These are phyloP conservation scores for Platichthys flesus DNA, from an alignment of 2,113 vertebrate species.

Conservation along the genomic window DNA sequence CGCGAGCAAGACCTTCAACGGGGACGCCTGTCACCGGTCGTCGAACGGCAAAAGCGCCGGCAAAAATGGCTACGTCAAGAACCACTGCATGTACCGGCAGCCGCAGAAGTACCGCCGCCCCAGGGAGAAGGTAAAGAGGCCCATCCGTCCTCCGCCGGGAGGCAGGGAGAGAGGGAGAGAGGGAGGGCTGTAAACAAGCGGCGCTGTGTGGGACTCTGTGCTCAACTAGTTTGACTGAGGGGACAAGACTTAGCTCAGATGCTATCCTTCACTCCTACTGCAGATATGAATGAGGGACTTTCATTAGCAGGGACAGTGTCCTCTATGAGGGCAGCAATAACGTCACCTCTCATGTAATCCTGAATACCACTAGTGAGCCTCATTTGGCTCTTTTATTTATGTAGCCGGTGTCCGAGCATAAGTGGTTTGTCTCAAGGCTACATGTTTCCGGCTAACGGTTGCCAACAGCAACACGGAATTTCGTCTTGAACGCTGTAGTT, in stretches of 20 bases:
- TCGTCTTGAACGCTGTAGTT: background rate
- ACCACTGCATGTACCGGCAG: constrained; percentile 72
- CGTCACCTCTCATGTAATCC: background rate
- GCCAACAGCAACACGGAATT: background rate
- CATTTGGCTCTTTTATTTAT: background rate
- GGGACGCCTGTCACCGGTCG: constrained; percentile 70
- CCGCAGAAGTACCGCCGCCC: constrained; percentile 71
- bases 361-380: background rate
- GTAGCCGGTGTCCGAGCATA: accelerated
- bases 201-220: background rate
- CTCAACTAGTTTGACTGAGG: background rate
- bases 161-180: too few species aligned
- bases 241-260: background rate
- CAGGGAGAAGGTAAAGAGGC: constrained; percentile 79
- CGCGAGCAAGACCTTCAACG: constrained; percentile 75
- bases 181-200: constrained; percentile 5
- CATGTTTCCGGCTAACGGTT: background rate
- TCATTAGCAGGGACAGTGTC: background rate
- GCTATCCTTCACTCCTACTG: background rate
- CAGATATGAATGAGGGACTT: background rate
- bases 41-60: constrained; percentile 63
- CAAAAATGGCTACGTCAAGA: constrained; percentile 82
- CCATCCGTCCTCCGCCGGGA: constrained; percentile 23
- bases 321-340: background rate
- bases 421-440: background rate